Evolutionary conservation across 2,113 vertebrate species (phyloP).

Genomic region (Haliaeetus leucogaster): DNA sequence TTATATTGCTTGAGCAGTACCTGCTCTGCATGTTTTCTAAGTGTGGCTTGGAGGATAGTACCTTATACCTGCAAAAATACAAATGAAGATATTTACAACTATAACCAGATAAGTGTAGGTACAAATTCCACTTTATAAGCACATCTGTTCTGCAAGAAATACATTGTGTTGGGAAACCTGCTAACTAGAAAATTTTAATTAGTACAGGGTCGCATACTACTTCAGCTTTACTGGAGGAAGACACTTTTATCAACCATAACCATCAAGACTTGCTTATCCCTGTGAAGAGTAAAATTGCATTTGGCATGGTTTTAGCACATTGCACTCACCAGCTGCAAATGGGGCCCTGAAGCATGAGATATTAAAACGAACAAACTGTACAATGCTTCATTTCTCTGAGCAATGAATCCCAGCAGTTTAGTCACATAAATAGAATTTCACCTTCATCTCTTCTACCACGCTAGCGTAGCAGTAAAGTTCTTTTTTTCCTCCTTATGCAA

Average conservation of each 20-base stretch:
- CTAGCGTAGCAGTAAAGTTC: not conserved
- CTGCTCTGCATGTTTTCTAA: not conserved
- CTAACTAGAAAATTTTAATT: constrained; percentile 21
- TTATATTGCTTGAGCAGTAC: not conserved
- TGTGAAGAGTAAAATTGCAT: constrained; percentile 37
- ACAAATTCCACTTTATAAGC: not conserved
- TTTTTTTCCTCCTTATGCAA: not conserved
- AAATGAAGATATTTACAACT: not conserved
- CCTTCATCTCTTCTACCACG: constrained; percentile 10
- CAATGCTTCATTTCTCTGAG: constrained; percentile 48
- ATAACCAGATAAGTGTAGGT: not conserved
- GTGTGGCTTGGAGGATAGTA: not conserved
- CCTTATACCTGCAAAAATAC: not conserved
- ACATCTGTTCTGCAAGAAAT: not conserved
- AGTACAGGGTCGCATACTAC: not conserved
- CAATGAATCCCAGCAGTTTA: constrained; percentile 41
- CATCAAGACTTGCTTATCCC: constrained; percentile 34
- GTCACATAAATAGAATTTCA: constrained; percentile 47
- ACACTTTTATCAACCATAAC: constrained; percentile 10
- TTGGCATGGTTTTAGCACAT: constrained; percentile 47
- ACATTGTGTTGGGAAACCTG: not conserved
- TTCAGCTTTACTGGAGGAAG: constrained; percentile 5
- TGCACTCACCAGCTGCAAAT: constrained; percentile 49
- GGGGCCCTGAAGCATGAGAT: constrained; percentile 48
- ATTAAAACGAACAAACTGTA: constrained; percentile 58